Evolutionary conservation across 2,888 invertebrate species (phyloP).

Genomic region (Tetragonisca angustula): DNA sequence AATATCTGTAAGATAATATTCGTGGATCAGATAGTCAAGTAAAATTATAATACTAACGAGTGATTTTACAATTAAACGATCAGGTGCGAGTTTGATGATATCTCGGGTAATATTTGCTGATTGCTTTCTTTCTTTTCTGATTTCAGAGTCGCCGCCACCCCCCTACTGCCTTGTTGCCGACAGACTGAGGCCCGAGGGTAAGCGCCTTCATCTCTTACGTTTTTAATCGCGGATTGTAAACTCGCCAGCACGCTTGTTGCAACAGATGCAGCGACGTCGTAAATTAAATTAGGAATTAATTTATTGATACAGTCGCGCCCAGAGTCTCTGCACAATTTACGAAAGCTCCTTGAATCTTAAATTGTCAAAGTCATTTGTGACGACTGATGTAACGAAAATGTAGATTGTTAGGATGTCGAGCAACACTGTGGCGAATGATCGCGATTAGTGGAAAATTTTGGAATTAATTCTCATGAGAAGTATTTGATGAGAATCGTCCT

Average conservation of each 20-base stretch:
- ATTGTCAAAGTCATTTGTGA: neutral
- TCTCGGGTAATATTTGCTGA: neutral
- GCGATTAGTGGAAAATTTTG: too few species aligned
- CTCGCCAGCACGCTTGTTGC: neutral
- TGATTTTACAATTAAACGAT: neutral
- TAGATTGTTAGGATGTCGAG: neutral
- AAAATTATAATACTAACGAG: too few species aligned
- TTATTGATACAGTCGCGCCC: neutral
- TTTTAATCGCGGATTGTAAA: conserved; percentile 8
- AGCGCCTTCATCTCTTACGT: conserved; percentile 79
- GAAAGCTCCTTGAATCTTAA: neutral
- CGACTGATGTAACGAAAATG: neutral
- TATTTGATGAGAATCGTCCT: too few species aligned
- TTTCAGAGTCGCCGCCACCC: conserved; percentile 93
- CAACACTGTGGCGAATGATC: too few species aligned
- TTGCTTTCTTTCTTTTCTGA: conserved; percentile 68
- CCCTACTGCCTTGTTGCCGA: conserved; percentile 91
- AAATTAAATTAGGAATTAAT: neutral
- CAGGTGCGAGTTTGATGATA: neutral
- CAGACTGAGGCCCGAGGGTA: conserved; percentile 91
- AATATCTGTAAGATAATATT: too few species aligned
- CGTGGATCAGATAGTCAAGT: too few species aligned
- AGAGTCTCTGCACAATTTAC: neutral
- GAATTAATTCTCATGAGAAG: too few species aligned
- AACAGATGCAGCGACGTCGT: neutral